Evolutionary conservation across 2,113 vertebrate genomes (phyloP), one percentile per base, ranked within the genome.

Genomic region (Struthidea cinerea): DNA sequence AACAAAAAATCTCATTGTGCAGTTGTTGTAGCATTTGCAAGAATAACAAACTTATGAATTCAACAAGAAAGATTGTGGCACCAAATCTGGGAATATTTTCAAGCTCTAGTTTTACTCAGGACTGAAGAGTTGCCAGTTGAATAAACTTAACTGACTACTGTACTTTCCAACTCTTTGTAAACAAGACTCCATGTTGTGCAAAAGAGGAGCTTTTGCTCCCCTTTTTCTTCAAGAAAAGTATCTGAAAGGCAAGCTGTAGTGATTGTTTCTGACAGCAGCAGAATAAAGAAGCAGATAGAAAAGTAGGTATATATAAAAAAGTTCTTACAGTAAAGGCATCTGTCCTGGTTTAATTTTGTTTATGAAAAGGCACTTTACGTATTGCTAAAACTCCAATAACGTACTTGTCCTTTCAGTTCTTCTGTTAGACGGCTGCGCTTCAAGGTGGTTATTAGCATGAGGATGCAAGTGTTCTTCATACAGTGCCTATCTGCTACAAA

Each of bases 321-420:
- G 57, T 90, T 94, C 68, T 96, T 89, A 92, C 42, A 86, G 50
- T 95, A 96, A 91, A 89, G 75, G 93, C 74, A 93, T 86, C 96
- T 17, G 3, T 80, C 86, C 63, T 96, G 39, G 53, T 94, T 97
- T 80, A 55, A 93, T 96, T 89, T 94, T 84, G 90, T 95, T 96
- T 89, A 91, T 49, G 76, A 97, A 97, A 98, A 98, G 97, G 94
- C 98, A 98, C 98, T 98, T 98, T 59, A 90, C 53, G 12, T 95
- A 93, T 76, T 92, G 87, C 91, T 97, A 91, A 57, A 95, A 81
- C 57, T 94, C 84, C 84, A 47, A 69, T 82, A 84, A 87, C 3
- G 24, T 89, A 95, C 52, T 93, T 87, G 86, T 55, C 57, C 95
- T 94, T 68, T 71, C 39, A 84, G 87, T 59, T 89, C 90, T 93